Base-by-base conservation (phyloP, 2,113 vertebrate species). In the Stigmatopora argus region DNA sequence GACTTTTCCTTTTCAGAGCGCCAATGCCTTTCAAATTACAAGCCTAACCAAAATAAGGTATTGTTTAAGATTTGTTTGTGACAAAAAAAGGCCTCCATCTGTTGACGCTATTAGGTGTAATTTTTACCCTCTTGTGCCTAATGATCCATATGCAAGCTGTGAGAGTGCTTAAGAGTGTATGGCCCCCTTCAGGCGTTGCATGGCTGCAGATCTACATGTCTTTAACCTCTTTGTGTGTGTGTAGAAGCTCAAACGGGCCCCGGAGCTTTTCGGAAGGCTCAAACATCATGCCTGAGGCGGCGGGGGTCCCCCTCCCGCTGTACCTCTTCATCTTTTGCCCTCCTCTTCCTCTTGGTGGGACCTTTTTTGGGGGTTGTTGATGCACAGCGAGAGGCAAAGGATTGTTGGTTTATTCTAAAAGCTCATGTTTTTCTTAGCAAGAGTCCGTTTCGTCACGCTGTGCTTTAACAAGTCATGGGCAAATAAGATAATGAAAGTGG, bases 41-140 rank as follows among this genome's bases (percentile, higher is more conserved):
- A 86, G 79, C 78, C 62, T 77, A 77, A 85, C 85, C 83, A 80
- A 83, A 89, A 85, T 81, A 84, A 86, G 82, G 81, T 84, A 72
- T 81, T 76, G 77, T 78, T 81, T 73, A 82, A 81, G 79, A 84
- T 82, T 76, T 83, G 80, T 84, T 84, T 83, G 75, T 76, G 81
- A 75, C 83, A 17, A 35, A 35, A 60, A 60, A 93, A 92, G 92
- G 90, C 92, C 92, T 94, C 94, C 95, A 95, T 95, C 95, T 95
- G 94, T 94, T 91, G 92, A 94, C 90, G 93, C 93, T 90, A 90
- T 94, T 93, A 87, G 89, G 93, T 92, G 93, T 93, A 93, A 95
- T 97, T 94, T 95, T 91, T 92, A 91, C 84, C 84, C 83, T 86
- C 86, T 82, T 91, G 91, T 93, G 91, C 92, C 90, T 95, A 97